These are phyloP conservation scores for Magallana ariakensis DNA, from an alignment of 1,140 invertebrate species.

Conservation along the genomic window DNA sequence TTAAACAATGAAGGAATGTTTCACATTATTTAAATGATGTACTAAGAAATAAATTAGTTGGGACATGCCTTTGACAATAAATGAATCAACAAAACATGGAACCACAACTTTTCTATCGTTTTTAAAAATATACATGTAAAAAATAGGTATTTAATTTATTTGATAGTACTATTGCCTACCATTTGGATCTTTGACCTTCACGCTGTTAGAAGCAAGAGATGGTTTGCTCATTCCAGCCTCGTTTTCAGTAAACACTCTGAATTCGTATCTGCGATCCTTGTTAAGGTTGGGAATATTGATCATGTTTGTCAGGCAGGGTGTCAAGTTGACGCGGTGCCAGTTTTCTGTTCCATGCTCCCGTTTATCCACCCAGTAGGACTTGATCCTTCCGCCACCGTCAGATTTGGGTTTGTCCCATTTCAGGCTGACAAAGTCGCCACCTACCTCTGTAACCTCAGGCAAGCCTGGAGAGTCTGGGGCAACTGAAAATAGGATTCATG, in stretches of 20 bases:
- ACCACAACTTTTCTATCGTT: no score
- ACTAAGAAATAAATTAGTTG: no score
- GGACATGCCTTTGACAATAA: no score
- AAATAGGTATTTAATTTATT: no score
- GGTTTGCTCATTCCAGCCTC: constrained; percentile 93
- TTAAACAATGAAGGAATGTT: no score
- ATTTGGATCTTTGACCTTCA: constrained; percentile 89
- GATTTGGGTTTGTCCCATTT: constrained; percentile 95
- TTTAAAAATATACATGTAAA: no score
- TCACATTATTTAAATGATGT: no score
- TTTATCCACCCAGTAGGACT: constrained; percentile 98
- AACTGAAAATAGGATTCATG: constrained; percentile 80
- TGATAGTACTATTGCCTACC: constrained; percentile 77
- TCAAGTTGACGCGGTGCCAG: constrained; percentile 94
- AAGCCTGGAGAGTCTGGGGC: constrained; percentile 94
- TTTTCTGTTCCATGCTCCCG: constrained; percentile 90
- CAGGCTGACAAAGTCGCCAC: constrained; percentile 98
- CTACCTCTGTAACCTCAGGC: constrained; percentile 95
- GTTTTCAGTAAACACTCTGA: constrained; percentile 98
- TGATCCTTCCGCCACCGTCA: constrained; percentile 96
- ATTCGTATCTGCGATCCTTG: constrained; percentile 98
- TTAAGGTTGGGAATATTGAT: constrained; percentile 98
- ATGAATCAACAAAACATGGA: no score
- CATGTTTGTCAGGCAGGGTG: constrained; percentile 91
- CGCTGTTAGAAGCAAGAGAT: constrained; percentile 81